Conservation (phyloP, 1,140 invertebrate genomes). For the Microvelia longipes region DNA sequence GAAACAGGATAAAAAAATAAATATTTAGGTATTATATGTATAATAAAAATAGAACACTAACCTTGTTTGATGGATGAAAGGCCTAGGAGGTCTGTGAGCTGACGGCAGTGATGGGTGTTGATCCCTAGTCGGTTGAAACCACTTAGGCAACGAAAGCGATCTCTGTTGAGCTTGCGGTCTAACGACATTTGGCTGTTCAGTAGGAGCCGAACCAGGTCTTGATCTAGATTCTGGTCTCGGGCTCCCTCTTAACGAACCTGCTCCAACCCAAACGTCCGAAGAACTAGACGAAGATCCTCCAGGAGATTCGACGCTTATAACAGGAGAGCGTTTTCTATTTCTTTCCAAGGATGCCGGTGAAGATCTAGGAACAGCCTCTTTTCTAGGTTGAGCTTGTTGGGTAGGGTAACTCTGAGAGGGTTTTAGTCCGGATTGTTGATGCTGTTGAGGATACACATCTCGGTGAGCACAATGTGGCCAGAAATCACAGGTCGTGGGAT, state of each 20-base stretch:
- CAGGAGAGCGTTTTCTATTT: neutral
- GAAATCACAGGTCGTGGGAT: slow-evolving; percentile 37
- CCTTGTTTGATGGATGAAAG: neutral
- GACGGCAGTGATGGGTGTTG: slow-evolving; percentile 1
- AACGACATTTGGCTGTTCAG: slow-evolving; percentile 26
- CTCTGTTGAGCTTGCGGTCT: slow-evolving; percentile 32
- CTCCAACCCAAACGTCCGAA: neutral
- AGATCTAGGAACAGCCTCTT: slow-evolving; percentile 17
- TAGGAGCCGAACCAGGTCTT: slow-evolving; percentile 39
- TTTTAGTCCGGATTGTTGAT: slow-evolving; percentile 7
- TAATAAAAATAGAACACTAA: slow-evolving; percentile 1
- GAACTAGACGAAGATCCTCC: neutral
- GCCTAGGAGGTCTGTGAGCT: slow-evolving; percentile 18
- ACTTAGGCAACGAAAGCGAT: slow-evolving; percentile 45
- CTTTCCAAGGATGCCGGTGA: slow-evolving; percentile 27
- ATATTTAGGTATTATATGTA: neutral
- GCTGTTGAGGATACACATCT: slow-evolving; percentile 23
- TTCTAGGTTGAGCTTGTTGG: slow-evolving; percentile 8
- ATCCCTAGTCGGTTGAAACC: slow-evolving; percentile 29
- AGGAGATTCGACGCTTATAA: slow-evolving; percentile 32
- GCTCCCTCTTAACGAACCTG: neutral
- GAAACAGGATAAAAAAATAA: neutral
- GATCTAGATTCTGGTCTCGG: neutral
- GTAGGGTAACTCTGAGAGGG: slow-evolving; percentile 11
- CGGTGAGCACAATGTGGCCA: slow-evolving; percentile 40